These are phyloP conservation scores for Passer domesticus DNA, from an alignment of 2,113 vertebrate species.

Conservation along the genomic window DNA sequence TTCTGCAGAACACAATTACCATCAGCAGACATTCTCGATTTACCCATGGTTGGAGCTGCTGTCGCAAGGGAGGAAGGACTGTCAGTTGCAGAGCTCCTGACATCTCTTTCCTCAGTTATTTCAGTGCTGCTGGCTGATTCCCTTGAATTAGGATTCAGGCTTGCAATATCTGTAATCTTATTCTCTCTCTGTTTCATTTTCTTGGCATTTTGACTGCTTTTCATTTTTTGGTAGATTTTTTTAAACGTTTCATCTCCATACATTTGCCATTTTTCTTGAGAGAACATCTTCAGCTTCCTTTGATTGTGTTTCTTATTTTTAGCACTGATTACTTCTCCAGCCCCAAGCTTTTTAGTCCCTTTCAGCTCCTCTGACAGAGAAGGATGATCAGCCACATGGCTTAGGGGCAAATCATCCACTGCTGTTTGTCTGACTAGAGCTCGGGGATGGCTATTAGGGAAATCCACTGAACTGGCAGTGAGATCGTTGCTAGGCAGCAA, in stretches of 20 bases:
- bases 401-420: conserved; percentile 82
- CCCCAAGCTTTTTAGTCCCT: conserved; percentile 33
- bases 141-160: background rate
- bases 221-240: conserved; percentile 85
- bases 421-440: conserved; percentile 90
- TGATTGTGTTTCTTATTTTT: conserved; percentile 76
- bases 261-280: conserved; percentile 95
- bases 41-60: background rate
- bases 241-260: conserved; percentile 91
- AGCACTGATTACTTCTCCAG: conserved; percentile 50
- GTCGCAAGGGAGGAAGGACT: background rate
- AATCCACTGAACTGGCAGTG: conserved; percentile 67
- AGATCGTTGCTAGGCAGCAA: conserved; percentile 67
- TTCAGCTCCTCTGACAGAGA: conserved; percentile 65
- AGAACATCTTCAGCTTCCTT: conserved; percentile 86
- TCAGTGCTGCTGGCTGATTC: background rate
- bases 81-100: background rate
- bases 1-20: background rate
- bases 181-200: conserved; percentile 40
- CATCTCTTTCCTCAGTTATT: background rate
- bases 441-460: conserved; percentile 80
- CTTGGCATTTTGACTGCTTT: conserved; percentile 60
- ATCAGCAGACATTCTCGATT: background rate
- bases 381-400: conserved; percentile 51
- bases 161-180: background rate